Evolutionary conservation across 2,113 vertebrate genomes (phyloP).

Genomic region (Tauraco erythrolophus): DNA sequence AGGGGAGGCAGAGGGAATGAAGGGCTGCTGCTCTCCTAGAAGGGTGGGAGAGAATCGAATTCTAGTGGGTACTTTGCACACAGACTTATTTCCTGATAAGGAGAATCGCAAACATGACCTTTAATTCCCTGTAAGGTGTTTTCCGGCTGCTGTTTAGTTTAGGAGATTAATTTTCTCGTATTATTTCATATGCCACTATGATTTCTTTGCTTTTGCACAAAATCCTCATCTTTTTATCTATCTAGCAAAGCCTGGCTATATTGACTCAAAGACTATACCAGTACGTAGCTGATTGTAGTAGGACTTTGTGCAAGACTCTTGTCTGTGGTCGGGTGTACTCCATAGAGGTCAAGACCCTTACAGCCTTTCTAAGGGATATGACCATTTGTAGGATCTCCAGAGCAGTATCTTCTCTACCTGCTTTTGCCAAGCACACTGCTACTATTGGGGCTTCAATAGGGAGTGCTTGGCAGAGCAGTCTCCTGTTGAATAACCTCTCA

Average conservation of each 20-base stretch:
- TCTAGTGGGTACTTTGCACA: background rate
- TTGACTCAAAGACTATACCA: background rate
- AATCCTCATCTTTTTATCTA: background rate
- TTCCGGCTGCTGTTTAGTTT: background rate
- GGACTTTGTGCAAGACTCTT: background rate
- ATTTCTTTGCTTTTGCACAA: background rate
- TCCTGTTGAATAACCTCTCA: background rate
- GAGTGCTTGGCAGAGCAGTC: background rate
- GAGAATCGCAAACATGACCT: background rate
- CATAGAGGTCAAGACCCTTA: background rate
- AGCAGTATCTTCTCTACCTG: background rate
- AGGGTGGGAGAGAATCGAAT: background rate
- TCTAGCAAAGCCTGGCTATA: background rate
- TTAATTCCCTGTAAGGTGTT: background rate
- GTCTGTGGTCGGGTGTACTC: background rate
- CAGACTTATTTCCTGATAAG: background rate
- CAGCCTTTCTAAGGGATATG: background rate
- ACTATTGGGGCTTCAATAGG: background rate
- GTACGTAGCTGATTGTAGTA: rapidly evolving
- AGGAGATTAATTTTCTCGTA: background rate
- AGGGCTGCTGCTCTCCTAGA: background rate
- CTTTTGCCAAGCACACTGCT: background rate
- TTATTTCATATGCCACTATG: background rate
- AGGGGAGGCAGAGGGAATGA: background rate
- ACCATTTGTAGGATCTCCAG: background rate